Base-by-base conservation (phyloP, 2,797 vertebrate genomes). In the Darevskia mixta region DNA sequence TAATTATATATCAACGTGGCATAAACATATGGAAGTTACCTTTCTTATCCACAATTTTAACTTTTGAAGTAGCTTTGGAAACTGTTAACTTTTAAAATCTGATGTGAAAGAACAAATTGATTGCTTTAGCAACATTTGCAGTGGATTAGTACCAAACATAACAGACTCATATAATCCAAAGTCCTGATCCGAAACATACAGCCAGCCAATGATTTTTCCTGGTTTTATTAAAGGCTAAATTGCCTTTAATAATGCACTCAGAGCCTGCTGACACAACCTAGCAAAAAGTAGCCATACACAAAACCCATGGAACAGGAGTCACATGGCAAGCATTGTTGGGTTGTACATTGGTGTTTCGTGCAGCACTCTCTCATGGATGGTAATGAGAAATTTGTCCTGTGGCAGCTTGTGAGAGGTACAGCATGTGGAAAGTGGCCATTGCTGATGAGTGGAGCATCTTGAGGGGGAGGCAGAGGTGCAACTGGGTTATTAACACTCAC, bases 1-100 rank as follows among this genome's bases (percentile, higher is more conserved):
- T 88, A 92, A 90, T 86, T 85, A 84, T 90, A 92, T 85, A 88
- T 87, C 91, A 93, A 94, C 86, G 82, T 3, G 0, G 8, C 43
- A 83, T 38, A 85, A 38, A 27, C 67, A 5, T 38, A 41, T 11
- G 35, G 43, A 61, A 83, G 9, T 35, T 64, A 72, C 72, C 83
- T 61, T 87, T 76, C 29, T 71, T 41, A 20, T 13, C 10, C 64
- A 6, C 35, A 86, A 55, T 82, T 92, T 91, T 87, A 87, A 41
- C 15, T 78, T 89, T 92, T 88, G 32, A 17, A 73, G 61, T 64
- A 64, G 61, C 49, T 55, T 55, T 55, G 49, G 82, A 41, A 91
- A 87, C 55, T 15, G n/a, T 43, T 80, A 58, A 91, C n/a, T 32
- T 35, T 83, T 86, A 78, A 88, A 83, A 76, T 82, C n/a, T 73